Evolutionary conservation across 2,113 vertebrate genomes (phyloP).

Genomic region (Genyomyrus donnyi): DNA sequence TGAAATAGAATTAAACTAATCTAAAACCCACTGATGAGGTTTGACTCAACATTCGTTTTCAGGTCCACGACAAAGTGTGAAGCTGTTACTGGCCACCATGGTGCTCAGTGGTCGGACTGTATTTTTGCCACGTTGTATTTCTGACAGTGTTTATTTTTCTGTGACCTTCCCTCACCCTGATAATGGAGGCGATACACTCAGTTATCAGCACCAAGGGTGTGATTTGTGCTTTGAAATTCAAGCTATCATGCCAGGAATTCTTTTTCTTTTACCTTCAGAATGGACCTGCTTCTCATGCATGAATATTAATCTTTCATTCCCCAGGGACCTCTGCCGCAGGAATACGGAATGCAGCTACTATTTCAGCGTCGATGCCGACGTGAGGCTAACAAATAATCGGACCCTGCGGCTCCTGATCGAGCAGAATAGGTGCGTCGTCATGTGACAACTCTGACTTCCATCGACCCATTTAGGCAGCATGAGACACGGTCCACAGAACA

Average conservation of each 20-base stretch:
- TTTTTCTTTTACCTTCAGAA: neutral
- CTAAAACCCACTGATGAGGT: neutral
- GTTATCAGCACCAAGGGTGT: neutral
- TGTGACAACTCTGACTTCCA: neutral
- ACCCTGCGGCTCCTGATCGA: slow-evolving; percentile 88
- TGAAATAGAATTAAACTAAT: neutral
- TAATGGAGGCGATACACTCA: neutral
- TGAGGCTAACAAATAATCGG: slow-evolving; percentile 80
- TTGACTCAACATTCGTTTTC: neutral
- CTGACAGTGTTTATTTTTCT: neutral
- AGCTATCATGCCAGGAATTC: neutral
- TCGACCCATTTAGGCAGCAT: neutral
- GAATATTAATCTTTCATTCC: slow-evolving; percentile 3
- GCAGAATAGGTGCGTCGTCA: slow-evolving; percentile 82
- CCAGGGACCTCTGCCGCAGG: slow-evolving; percentile 83
- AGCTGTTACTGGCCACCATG: slow-evolving; percentile 23
- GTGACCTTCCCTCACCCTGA: neutral
- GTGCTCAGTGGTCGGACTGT: slow-evolving; percentile 11
- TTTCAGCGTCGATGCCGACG: slow-evolving; percentile 88
- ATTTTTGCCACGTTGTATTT: neutral
- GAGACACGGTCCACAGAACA: neutral
- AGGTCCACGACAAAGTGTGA: neutral
- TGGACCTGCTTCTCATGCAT: neutral
- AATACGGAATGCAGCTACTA: slow-evolving; percentile 79
- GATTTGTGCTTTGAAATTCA: neutral